Evolutionary conservation across 2,888 invertebrate species (phyloP).

Genomic region (Proisotoma minuta): DNA sequence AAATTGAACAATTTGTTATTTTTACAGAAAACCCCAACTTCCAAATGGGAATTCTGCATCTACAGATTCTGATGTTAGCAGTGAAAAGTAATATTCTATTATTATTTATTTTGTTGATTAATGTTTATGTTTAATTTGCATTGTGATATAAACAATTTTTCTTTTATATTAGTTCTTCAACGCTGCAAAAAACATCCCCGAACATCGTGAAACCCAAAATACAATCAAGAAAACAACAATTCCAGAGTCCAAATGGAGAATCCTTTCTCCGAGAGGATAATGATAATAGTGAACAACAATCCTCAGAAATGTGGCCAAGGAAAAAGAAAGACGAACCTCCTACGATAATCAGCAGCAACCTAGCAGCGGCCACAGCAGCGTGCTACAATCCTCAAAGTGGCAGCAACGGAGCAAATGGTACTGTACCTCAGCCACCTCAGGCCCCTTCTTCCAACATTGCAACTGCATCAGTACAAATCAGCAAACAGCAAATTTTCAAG

Average conservation of each 20-base stretch:
- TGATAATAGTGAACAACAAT: background rate
- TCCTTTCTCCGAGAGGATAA: background rate
- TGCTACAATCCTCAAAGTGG: conserved; percentile 8
- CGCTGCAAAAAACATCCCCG: conserved; percentile 10
- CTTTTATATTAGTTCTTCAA: conserved; percentile 3
- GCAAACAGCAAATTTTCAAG: background rate
- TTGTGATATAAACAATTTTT: too few species aligned
- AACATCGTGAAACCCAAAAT: conserved; percentile 12
- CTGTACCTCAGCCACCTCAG: background rate
- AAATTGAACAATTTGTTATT: background rate
- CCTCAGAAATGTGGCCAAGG: background rate
- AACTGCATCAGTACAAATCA: background rate
- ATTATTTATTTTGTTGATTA: too few species aligned
- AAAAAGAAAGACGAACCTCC: conserved; percentile 3
- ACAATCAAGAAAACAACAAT: background rate
- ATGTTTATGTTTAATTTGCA: background rate
- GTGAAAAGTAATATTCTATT: background rate
- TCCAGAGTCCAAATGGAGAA: background rate
- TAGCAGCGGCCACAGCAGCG: conserved; percentile 9
- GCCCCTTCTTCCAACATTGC: background rate
- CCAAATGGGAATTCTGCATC: conserved; percentile 1
- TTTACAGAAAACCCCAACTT: background rate
- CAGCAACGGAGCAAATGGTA: background rate
- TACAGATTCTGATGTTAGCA: background rate
- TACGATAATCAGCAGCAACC: conserved; percentile 1